phyloP scores from a whole-genome alignment of 2,113 vertebrate genomes.

The Coturnix japonica region DNA sequence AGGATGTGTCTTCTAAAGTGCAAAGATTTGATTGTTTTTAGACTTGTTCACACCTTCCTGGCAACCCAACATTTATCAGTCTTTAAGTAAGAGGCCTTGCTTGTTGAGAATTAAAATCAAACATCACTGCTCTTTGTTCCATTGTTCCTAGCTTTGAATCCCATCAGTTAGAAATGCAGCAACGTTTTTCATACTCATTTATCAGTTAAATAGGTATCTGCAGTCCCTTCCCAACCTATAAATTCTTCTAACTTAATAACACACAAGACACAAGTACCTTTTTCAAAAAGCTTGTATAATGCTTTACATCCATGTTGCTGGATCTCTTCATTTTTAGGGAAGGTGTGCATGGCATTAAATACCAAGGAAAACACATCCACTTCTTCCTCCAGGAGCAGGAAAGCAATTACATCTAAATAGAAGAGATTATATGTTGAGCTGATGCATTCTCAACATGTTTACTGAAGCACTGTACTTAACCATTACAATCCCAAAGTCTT shows the following conservation, averaged over 20 bases:
- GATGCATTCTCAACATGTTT: neutral
- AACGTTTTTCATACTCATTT: neutral
- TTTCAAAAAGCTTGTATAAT: slow-evolving; percentile 87
- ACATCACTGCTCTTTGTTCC: neutral
- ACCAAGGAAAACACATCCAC: slow-evolving; percentile 89
- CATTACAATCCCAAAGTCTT: neutral
- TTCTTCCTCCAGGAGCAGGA: slow-evolving; percentile 90
- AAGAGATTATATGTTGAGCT: slow-evolving; percentile 12
- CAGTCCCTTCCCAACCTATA: neutral
- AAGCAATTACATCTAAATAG: slow-evolving; percentile 78
- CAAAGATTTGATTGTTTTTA: neutral
- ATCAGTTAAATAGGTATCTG: neutral
- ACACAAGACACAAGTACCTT: slow-evolving; percentile 77
- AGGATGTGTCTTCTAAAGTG: neutral
- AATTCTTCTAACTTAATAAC: neutral
- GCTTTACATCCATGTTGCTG: slow-evolving; percentile 88
- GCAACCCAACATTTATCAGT: neutral
- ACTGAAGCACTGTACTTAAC: neutral
- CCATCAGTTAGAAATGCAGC: neutral
- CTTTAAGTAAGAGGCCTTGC: neutral
- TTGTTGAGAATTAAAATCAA: neutral
- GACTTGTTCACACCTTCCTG: accelerated
- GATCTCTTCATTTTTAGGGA: slow-evolving; percentile 84
- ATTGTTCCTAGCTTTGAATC: neutral
- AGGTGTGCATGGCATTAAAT: slow-evolving; percentile 88